These are phyloP conservation scores for Polietes domitor DNA, from an alignment of 2,888 invertebrate genomes.

Conservation along the genomic window DNA sequence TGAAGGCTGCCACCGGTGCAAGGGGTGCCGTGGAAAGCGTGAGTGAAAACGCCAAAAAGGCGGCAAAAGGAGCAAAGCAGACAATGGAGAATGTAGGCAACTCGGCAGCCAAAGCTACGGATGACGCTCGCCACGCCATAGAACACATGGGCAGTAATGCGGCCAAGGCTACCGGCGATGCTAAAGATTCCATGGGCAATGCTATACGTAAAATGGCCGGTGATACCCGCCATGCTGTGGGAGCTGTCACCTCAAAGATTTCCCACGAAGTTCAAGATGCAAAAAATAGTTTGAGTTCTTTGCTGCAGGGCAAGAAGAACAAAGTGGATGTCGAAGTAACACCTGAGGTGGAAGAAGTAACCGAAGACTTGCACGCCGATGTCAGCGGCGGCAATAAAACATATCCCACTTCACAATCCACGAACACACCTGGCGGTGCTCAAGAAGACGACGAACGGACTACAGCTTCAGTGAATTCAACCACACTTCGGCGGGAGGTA, in stretches of 20 bases:
- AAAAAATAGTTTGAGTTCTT: constrained; percentile 74
- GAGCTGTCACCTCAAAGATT: constrained; percentile 70
- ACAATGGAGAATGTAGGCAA: constrained; percentile 58
- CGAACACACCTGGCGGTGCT: constrained; percentile 67
- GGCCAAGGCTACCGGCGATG: constrained; percentile 59
- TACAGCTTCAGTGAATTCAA: constrained; percentile 79
- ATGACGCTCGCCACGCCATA: constrained; percentile 53
- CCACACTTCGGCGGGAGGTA: constrained; percentile 72
- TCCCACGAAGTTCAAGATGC: constrained; percentile 74
- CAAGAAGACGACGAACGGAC: constrained; percentile 78
- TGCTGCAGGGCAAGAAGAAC: constrained; percentile 75
- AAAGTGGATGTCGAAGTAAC: constrained; percentile 67
- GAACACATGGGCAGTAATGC: constrained; percentile 69
- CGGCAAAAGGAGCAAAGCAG: constrained; percentile 48
- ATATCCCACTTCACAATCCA: constrained; percentile 51
- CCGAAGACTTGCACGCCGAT: constrained; percentile 51
- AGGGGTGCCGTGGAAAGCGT: constrained; percentile 69
- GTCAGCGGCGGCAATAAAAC: constrained; percentile 65
- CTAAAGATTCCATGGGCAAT: constrained; percentile 71
- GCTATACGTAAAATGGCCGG: constrained; percentile 71
- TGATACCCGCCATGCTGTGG: constrained; percentile 67
- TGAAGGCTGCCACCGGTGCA: constrained; percentile 57
- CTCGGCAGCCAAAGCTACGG: constrained; percentile 45
- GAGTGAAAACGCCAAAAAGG: constrained; percentile 61
- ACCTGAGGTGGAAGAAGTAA: constrained; percentile 47